Evolutionary conservation across 2,888 invertebrate genomes (phyloP), one percentile per base, ranked within the genome.

Genomic region (Dryobotodes eremita): DNA sequence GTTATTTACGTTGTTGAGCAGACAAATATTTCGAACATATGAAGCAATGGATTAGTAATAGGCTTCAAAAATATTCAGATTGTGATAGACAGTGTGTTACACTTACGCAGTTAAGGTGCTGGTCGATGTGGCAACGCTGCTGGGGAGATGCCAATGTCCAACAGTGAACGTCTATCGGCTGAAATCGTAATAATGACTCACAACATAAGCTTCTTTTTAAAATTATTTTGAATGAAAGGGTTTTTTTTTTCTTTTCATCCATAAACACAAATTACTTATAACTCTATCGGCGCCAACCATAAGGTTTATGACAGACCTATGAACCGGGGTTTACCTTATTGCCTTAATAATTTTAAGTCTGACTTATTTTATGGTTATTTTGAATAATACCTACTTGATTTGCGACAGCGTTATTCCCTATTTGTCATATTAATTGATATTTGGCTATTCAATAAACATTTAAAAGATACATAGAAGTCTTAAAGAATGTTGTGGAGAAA

Each of bases 381-480:
- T 50, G 26, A 70, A 55, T 11, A 26, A 46, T 62, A 69, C 42
- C 8, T 42, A 36, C 53, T 73, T 85, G 64, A 69, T 77, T 77
- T 42, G 26, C 17, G 65, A 86, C 65, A 62, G 2, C 46, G 55
- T 42, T 71, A 62, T 83, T 84, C 31, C 72, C 65, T 26, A 72
- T 86, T 72, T 59, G 70, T 78, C 69, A 75, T 62, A 8, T n/a
- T 20, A 55, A 36, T 79, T 86, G 46, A 72, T 79, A 75, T 72
- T 72, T 65, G 26, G 61, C 46, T 65, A 70, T 70, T 53, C 23
- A 71, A 77, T 77, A 55, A 64, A 53, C 17, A n/a, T 65, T 36
- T 65, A 46, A 31, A 66, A 42, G 7, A 55, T 26, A 74, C 2
- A 15, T 46, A 13, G 4, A 31, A 15, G 36, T 68, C 13, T 15